A percentile compares a stretch with the other conserved stretches of the same genome.
phyloP scores from a whole-genome alignment of 2,113 vertebrate species.

The Phoxinus phoxinus region DNA sequence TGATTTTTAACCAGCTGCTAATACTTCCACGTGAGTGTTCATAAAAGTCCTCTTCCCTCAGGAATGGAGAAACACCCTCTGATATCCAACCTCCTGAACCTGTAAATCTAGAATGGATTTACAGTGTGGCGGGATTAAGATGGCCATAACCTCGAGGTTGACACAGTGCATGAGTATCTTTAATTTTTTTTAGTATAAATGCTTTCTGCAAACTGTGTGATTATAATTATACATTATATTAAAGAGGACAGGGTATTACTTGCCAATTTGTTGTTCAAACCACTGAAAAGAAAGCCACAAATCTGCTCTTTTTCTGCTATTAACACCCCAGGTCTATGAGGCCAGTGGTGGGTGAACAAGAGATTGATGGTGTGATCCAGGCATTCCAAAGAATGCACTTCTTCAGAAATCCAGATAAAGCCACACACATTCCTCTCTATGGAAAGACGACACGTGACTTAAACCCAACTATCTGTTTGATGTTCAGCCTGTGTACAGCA shows the following conservation, averaged over 20 bases:
- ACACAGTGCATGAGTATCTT: not conserved
- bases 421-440: not conserved
- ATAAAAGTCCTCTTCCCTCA: not conserved
- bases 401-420: not conserved
- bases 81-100: not conserved
- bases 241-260: not conserved
- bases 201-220: not conserved
- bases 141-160: not conserved
- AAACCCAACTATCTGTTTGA: not conserved
- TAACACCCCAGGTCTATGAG: not conserved
- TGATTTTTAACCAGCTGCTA: not conserved
- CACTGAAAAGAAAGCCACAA: not conserved
- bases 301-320: not conserved
- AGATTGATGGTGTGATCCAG: not conserved
- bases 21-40: not conserved
- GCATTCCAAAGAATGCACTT: not conserved
- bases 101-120: not conserved
- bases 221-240: not conserved
- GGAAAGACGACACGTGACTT: not conserved
- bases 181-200: not conserved
- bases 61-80: not conserved
- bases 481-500: not conserved
- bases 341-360: not conserved
- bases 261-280: not conserved
- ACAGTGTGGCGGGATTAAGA: not conserved